Evolutionary conservation across 2,888 invertebrate genomes (phyloP).

Genomic region (Cryptus armator): DNA sequence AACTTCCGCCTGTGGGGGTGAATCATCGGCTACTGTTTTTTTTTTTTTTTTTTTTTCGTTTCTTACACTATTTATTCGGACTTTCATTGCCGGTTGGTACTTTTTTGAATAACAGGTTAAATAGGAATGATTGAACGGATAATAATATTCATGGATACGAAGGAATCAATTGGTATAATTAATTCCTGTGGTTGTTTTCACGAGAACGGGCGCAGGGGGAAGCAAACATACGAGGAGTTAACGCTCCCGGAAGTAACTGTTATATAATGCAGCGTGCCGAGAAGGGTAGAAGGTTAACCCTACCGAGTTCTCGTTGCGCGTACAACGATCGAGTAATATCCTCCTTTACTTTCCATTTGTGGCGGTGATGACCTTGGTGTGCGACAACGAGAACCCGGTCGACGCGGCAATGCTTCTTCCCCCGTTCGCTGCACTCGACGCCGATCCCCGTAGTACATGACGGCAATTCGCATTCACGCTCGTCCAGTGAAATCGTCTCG

Average conservation of each 20-base stretch:
- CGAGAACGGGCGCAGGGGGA: not conserved
- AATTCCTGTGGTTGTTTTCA: conserved; percentile 13
- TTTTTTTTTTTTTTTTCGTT: conserved; percentile 4
- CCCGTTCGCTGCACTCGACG: not conserved
- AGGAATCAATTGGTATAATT: conserved; percentile 9
- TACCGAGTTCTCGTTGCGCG: conserved; percentile 65
- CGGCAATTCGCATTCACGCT: not conserved
- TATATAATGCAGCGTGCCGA: conserved; percentile 57
- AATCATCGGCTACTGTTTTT: conserved; percentile 32
- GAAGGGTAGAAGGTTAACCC: conserved; percentile 70
- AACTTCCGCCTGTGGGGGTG: conserved; percentile 6
- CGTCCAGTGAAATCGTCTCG: not conserved
- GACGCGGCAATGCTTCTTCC: conserved; percentile 57
- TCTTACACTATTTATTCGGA: conserved; percentile 14
- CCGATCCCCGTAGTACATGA: not conserved
- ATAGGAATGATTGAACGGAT: not conserved
- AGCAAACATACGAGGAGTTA: conserved; percentile 42
- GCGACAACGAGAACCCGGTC: conserved; percentile 58
- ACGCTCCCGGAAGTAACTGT: conserved; percentile 61
- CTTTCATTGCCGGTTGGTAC: not conserved
- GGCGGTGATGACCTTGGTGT: conserved; percentile 69
- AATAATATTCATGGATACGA: conserved; percentile 10
- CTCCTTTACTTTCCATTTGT: conserved; percentile 68
- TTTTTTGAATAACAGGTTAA: not conserved
- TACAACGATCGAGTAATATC: conserved; percentile 65